Evolutionary conservation across 2,888 invertebrate genomes (phyloP), one percentile per base, ranked within the genome.

Genomic region (Hipparchia sbordonii): DNA sequence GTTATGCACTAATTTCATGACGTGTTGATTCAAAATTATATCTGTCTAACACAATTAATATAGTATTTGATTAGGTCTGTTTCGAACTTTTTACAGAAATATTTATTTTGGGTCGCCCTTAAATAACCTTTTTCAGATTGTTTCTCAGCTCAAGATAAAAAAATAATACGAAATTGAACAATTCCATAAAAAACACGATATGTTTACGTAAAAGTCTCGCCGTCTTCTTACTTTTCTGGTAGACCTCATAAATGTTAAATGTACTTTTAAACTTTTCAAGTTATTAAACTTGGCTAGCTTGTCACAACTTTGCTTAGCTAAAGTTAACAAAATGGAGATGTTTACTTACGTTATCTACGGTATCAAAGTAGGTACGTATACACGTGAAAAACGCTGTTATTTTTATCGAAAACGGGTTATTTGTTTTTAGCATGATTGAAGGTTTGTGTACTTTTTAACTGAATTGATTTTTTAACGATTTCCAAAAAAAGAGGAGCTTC

Each of bases 391-490:
- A n/a, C n/a, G n/a, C n/a, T n/a, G n/a, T 23, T 23, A 23, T 23
- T 23, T 23, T 23, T 23, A 23, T 23, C 23, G 1, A 23, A 23
- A 23, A 23, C 23, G 23, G 23, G 23, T 23, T 23, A 23, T 23
- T 23, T 23, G 23, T 23, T 13, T 56, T 6, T 13, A 80, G 84
- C 74, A 78, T 74, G 86, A 83, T 86, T 46, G 46, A 61, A n/a
- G 7, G 7, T 45, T 45, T 5, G 12, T 45, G 23, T 23, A 23
- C 23, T n/a, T 46, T 61, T 56, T 13, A 56, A 6, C 2, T 13
- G 7, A 7, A 52, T 3, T 13, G 56, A 6, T 56, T 39, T 39
- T 39, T 39, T 5, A 39, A 39, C 39, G 39, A 39, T 5, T 39
- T 39, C 39, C 39, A 39, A 39, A 39, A 5, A 39, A 39, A 39